phyloP scores from a whole-genome alignment of 2,888 invertebrate species.

The Orgyia antiqua region DNA sequence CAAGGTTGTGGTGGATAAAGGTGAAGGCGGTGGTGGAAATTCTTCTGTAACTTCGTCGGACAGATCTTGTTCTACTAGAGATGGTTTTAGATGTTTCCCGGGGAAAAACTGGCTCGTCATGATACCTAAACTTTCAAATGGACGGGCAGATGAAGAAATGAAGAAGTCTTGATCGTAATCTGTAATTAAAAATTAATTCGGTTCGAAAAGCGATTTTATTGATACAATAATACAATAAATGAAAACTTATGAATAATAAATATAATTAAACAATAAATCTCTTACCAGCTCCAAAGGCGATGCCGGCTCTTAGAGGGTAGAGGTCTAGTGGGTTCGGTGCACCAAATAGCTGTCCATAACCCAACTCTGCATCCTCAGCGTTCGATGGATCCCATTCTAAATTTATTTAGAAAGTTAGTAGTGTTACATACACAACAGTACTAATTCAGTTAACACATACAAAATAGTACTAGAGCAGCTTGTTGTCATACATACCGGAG shows the following conservation, averaged over 20 bases:
- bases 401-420: neutral
- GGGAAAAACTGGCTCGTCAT: conserved; percentile 85
- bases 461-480: too few relatives aligned
- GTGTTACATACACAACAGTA: too few relatives aligned
- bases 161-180: conserved; percentile 84
- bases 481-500: conserved; percentile 72
- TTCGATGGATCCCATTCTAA: conserved; percentile 64
- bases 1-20: conserved; percentile 32
- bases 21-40: conserved; percentile 39
- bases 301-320: conserved; percentile 52
- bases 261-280: too few relatives aligned
- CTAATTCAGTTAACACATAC: too few relatives aligned
- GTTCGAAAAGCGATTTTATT: too few relatives aligned
- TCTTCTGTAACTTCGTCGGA: conserved; percentile 39
- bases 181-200: too few relatives aligned
- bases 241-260: too few relatives aligned
- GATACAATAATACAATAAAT: too few relatives aligned
- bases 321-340: conserved; percentile 48
- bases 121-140: conserved; percentile 81
- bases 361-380: conserved; percentile 63
- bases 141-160: conserved; percentile 84
- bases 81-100: conserved; percentile 68
- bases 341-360: conserved; percentile 66
- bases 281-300: conserved; percentile 57
- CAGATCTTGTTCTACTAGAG: conserved; percentile 38